Conservation (phyloP, 2,113 vertebrate genomes). For the Lophochroa leadbeateri region DNA sequence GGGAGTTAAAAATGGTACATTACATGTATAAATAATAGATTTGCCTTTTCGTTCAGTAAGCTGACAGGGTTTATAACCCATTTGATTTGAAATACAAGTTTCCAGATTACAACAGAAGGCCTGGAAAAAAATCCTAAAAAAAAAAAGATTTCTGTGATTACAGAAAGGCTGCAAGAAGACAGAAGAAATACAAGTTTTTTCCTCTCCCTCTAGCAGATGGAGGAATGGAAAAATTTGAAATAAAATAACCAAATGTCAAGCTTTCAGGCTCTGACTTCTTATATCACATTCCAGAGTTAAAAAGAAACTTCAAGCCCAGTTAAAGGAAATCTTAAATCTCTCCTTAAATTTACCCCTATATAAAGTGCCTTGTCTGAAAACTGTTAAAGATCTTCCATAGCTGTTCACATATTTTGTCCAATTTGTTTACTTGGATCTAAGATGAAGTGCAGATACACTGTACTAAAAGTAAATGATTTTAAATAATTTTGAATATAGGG, state of each 20-base stretch:
- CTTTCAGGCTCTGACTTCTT: not conserved
- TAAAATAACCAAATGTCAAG: not conserved
- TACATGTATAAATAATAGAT: not conserved
- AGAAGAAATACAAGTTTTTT: not conserved
- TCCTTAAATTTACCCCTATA: not conserved
- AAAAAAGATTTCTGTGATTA: not conserved
- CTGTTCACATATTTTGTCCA: not conserved
- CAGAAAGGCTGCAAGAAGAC: not conserved
- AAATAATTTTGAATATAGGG: not conserved
- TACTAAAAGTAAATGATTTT: not conserved
- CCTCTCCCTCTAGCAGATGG: not conserved
- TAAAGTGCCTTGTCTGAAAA: not conserved
- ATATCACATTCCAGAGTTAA: not conserved
- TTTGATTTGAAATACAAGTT: not conserved
- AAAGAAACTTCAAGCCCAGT: not conserved
- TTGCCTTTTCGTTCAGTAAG: not conserved
- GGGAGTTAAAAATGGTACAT: not conserved
- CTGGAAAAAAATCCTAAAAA: not conserved
- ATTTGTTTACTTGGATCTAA: not conserved
- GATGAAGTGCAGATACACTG: not conserved
- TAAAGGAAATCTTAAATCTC: not conserved
- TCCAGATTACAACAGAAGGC: not conserved
- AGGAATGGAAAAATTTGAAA: constrained; percentile 9
- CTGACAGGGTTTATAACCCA: not conserved
- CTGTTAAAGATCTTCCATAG: not conserved